Evolutionary conservation across 2,797 vertebrate genomes (phyloP), one percentile per base, ranked within the genome.

Genomic region (Labroides dimidiatus): DNA sequence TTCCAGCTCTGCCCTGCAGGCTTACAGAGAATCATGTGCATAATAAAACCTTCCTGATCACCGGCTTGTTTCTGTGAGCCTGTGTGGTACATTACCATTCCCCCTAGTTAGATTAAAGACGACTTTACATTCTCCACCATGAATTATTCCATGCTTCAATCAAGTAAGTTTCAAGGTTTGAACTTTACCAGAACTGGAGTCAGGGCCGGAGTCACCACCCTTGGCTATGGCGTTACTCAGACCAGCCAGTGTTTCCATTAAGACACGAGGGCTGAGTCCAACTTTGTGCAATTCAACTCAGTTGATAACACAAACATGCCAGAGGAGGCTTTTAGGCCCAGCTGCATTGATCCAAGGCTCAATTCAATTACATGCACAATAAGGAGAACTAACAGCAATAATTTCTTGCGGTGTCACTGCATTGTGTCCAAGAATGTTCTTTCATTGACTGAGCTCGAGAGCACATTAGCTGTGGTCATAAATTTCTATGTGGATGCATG

Each of bases 331-430:
- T 82, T 84, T 57, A 76, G 48, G 33, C 52, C 12, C 6, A 23
- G n/a, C 14, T 57, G 55, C 64, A 84, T 60, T 76, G 83, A 89
- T 87, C 72, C 69, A 55, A 52, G 75, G 23, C 54, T 78, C 74
- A 67, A 69, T 86, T 80, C 36, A 75, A 74, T 78, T 69, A 72
- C 64, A 75, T 58, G 49, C 59, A 72, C 69, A 76, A 65, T 33
- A 64, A 81, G 51, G 17, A 72, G 54, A 48, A 58, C 36, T 47
- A 64, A 60, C 19, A 16, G 60, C 55, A 73, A 65, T 51, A 0
- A 71, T 21, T 69, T 76, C 24, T 19, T 17, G 45, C 37, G 17
- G 23, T 64, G 39, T 69, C 49, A 44, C 43, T 10, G 17, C 44
- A 41, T 39, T 15, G 37, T 53, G 10, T 62, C 14, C 10, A 24